Conservation (phyloP, 2,888 invertebrate species). For the Plagodis pulveraria region DNA sequence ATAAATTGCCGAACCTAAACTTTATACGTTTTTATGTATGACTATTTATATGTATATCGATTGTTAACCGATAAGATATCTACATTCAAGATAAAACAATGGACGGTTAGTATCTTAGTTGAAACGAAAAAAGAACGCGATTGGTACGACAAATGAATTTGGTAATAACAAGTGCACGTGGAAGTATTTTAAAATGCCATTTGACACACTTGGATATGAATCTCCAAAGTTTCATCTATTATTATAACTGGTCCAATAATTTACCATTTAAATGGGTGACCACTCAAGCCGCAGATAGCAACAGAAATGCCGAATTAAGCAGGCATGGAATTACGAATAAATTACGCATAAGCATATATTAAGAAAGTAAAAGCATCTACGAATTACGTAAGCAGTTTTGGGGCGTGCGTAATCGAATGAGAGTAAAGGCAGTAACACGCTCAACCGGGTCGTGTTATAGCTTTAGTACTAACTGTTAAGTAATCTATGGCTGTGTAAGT, state of each 20-base stretch:
- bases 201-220: slow-evolving; percentile 2
- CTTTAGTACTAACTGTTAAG: no score
- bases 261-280: neutral
- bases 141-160: no score
- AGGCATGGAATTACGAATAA: slow-evolving; percentile 15
- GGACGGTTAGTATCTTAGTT: no score
- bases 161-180: no score
- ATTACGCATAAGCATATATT: slow-evolving; percentile 26
- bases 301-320: neutral
- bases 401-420: slow-evolving; percentile 25
- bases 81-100: no score
- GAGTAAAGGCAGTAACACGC: neutral
- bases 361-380: slow-evolving; percentile 23
- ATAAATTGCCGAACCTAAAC: no score
- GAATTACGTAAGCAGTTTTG: slow-evolving; percentile 23
- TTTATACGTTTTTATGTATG: no score
- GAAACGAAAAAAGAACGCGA: no score
- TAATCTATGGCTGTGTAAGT: slow-evolving; percentile 4
- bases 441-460: slow-evolving; percentile 11
- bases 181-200: neutral
- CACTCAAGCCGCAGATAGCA: neutral
- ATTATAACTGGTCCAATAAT: slow-evolving; percentile 1
- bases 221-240: neutral
- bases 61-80: no score
- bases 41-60: no score